Evolutionary conservation across 37 sponge, comb jelly and placozoan species (phyloP).

Genomic region (Dysidea cf. avara): DNA sequence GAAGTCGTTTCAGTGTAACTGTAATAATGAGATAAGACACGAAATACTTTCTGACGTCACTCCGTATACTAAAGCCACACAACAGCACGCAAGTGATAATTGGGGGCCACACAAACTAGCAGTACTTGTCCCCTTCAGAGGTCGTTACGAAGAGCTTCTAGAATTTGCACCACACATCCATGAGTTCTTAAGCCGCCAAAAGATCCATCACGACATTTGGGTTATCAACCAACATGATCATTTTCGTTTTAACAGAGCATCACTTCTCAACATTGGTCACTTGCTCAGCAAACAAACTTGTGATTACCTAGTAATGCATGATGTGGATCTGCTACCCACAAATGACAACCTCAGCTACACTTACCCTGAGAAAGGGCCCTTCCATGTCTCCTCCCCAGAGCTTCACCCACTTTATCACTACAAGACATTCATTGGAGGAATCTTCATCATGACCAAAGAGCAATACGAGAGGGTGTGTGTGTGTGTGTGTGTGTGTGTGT

Average conservation of each 20-base stretch:
- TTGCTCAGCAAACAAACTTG: conserved; percentile 49
- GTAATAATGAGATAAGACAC: no score
- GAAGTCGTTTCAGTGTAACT: no score
- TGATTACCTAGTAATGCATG: conserved; percentile 92
- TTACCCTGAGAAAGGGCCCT: conserved; percentile 76
- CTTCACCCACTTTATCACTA: conserved; percentile 95
- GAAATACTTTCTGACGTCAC: no score
- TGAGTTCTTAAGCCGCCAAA: conserved; percentile 71
- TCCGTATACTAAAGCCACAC: not conserved
- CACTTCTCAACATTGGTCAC: conserved; percentile 84
- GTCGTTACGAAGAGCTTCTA: conserved; percentile 81
- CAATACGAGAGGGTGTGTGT: conserved; percentile 80
- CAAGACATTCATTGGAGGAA: conserved; percentile 85
- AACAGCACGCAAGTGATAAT: not conserved
- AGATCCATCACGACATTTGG: conserved; percentile 77
- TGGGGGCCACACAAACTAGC: conserved; percentile 67
- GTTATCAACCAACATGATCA: conserved; percentile 87
- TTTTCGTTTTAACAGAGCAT: conserved; percentile 81
- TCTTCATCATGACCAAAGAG: conserved; percentile 61
- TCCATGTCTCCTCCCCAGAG: conserved; percentile 83
- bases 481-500: not conserved
- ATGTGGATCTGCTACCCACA: conserved; percentile 89
- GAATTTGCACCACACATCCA: conserved; percentile 90
- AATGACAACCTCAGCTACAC: conserved; percentile 73
- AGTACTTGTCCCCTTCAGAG: conserved; percentile 84